Evolutionary conservation across 2,888 invertebrate species (phyloP).

Genomic region (Lithophane semibrunnea): DNA sequence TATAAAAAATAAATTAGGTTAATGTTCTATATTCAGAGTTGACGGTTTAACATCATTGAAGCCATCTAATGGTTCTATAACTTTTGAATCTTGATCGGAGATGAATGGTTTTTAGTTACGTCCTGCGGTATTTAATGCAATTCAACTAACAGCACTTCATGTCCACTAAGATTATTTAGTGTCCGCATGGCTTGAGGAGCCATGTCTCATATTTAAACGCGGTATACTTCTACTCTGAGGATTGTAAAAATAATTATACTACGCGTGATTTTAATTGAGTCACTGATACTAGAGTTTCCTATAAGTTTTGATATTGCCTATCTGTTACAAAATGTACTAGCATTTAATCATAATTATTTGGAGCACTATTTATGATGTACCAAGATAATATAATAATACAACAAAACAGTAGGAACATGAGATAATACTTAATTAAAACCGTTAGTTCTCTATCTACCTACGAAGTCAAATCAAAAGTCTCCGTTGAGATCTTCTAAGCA

Average conservation of each 20-base stretch:
- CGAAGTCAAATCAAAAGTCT: too few species aligned
- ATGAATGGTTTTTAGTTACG: neutral
- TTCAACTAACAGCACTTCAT: neutral
- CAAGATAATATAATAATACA: too few species aligned
- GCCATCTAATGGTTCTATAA: neutral
- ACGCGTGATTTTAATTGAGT: constrained; percentile 16
- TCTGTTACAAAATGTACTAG: constrained; percentile 8
- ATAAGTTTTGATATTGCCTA: constrained; percentile 25
- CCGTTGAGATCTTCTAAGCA: neutral
- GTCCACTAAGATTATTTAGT: neutral
- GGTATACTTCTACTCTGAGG: neutral
- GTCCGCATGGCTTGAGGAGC: too few species aligned
- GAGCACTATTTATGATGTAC: neutral
- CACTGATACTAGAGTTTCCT: constrained; percentile 48
- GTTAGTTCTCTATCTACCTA: too few species aligned
- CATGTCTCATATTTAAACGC: too few species aligned
- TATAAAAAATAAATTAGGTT: too few species aligned
- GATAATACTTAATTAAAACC: neutral
- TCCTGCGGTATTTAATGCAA: neutral
- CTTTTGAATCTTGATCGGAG: neutral
- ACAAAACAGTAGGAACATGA: neutral
- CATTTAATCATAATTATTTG: constrained; percentile 2
- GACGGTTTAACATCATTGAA: too few species aligned
- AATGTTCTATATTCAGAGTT: too few species aligned
- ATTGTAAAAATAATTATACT: neutral